Base-by-base conservation (phyloP, 35 echinoderm and acorn worm genomes). In the Ophioderma brevispina region DNA sequence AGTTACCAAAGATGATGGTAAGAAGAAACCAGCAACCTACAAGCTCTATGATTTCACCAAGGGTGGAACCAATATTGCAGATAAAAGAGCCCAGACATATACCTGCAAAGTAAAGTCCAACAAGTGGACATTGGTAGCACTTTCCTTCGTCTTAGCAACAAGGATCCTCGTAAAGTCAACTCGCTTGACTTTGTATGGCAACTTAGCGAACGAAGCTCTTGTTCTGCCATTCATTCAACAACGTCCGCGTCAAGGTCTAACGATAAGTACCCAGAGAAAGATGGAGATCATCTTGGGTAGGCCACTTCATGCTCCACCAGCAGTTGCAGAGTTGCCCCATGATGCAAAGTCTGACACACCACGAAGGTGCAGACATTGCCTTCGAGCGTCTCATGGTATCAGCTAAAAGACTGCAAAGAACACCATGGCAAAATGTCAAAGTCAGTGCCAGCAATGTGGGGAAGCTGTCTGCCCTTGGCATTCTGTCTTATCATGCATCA, bases 31-130 rank as follows among this genome's bases (percentile, higher is more conserved):
- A 4, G 84, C 63, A 0, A 84, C 55, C 41, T 84, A 56, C 81
- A 84, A 84, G 13, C 33, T 83, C 10, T 49, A 83, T 52, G 81
- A 83, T 49, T 83, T 49, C 28, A 83, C 35, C 38, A 52, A 83
- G 37, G 81, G 84, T 23, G 55, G 84, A 10, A 86, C 43, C 31
- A 35, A 86, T 35, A 86, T 86, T 39, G 84, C 64, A 17, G 84
- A 86, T 86, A 42, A 86, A 35, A 34, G 84, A 70, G 42, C 46
- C 23, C 28, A 86, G 34, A 23, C 50, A 3, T 76, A 10, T 32
- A 76, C 84, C 0, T 86, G 84, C 63, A 86, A 86, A 76, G 84
- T 32, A 25, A 86, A 86, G 37, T 64, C 84, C 15, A 86, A 86
- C 31, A n/a, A 46, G 13, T 86, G 84, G 84, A 86, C 84, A 36